Base-by-base conservation (phyloP, 1,140 invertebrate genomes). In the Trachymyrmex septentrionalis region DNA sequence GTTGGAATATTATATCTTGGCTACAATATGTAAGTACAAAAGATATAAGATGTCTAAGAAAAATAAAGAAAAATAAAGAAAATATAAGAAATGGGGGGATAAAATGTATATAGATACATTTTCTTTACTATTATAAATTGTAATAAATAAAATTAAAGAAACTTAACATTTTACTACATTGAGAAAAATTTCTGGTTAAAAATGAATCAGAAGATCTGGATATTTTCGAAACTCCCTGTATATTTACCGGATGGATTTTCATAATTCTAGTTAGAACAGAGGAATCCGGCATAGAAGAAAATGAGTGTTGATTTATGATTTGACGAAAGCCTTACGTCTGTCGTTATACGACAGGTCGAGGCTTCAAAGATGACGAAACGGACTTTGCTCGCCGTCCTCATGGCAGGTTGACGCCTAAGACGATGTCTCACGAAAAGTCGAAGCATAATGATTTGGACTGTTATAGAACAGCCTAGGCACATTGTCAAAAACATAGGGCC, bases 391-490 rank as follows among this genome's bases (percentile, higher is more conserved):
- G 10, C 16, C 48, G 66, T 89, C 50, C 34, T 67, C 61, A 75
- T 69, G 75, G 87, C 48, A 76, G 64, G 21, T 50, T 61, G 63
- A 90, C 75, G 63, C 76, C 63, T 75, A 21, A 86, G 75, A 86
- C 76, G 87, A 85, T 44, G 73, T 16, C 82, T 85, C 81, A 53
- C 61, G 48, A 64, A 85, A 86, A 86, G 76, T 63, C 44, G 61
- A 87, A 64, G 64, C 89, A 87, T 69, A 87, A 91, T 91, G 91
- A 93, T 94, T 93, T 91, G 88, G 87, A 93, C 93, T 77, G 78
- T 94, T 93, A 93, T 94, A 94, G 93, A 93, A 93, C 90, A 69
- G 80, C 72, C 87, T 93, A 93, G 90, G 27, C 59, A 92, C 93
- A 87, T 93, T 90, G 91, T 92, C 91, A 90, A 93, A 93, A 94